Percentiles rank a stretch among this genome's conserved stretches.
Evolutionary conservation across 2,113 vertebrate genomes (phyloP).

Genomic region (Aythya baeri): DNA sequence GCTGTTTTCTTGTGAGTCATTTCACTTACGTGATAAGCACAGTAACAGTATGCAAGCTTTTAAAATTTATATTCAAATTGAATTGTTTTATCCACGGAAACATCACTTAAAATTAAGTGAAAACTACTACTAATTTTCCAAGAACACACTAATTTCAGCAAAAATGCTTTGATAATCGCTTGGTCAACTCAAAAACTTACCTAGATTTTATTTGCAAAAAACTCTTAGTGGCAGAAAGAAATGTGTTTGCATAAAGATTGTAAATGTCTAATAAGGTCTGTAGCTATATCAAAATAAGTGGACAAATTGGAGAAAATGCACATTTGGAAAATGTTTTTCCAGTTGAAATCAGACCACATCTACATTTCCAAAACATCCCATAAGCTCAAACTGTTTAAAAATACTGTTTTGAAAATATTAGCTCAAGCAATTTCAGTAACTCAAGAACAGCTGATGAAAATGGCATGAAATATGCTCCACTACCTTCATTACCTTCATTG

Average conservation of each 20-base stretch:
- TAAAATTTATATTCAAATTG: background rate
- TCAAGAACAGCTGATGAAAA: background rate
- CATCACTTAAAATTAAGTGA: background rate
- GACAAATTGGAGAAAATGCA: background rate
- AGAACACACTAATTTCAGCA: background rate
- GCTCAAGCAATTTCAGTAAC: background rate
- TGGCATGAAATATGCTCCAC: background rate
- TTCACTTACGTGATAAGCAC: background rate
- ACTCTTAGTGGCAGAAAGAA: background rate
- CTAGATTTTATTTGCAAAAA: background rate
- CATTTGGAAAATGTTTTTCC: background rate
- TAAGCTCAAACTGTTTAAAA: background rate
- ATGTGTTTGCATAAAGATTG: background rate
- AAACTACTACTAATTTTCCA: background rate
- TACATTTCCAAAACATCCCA: background rate
- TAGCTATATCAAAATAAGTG: background rate
- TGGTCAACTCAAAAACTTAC: background rate
- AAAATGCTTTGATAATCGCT: background rate
- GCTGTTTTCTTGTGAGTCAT: background rate
- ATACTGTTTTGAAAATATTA: background rate
- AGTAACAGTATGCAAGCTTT: background rate
- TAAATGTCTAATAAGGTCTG: background rate
- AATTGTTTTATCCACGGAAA: background rate
- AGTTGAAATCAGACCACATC: background rate
- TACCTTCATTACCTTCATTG: background rate